phyloP scores from a whole-genome alignment of 2,113 vertebrate genomes.

The Scalopus aquaticus region DNA sequence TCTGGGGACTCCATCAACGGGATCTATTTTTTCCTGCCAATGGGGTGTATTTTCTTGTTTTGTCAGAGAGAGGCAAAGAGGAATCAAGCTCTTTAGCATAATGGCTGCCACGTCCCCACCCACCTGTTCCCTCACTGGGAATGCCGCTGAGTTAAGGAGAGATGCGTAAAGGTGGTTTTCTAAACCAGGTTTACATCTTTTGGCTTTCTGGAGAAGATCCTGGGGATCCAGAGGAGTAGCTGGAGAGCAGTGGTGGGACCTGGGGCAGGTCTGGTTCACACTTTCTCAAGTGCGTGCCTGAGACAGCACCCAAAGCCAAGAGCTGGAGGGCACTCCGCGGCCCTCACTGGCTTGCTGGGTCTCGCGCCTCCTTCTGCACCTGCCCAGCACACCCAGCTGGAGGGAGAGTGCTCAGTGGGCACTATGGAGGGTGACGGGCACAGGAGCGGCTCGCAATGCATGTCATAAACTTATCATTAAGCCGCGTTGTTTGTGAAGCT shows the following conservation, averaged over 20 bases:
- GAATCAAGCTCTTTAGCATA: neutral
- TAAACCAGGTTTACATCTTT: neutral
- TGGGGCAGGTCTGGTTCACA: rapidly evolving
- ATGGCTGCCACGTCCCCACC: neutral
- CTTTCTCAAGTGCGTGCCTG: rapidly evolving
- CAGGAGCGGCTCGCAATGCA: neutral
- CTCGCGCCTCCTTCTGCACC: neutral
- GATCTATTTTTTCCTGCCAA: neutral
- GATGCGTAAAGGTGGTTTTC: neutral
- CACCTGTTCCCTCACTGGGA: too few relatives aligned
- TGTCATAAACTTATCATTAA: neutral
- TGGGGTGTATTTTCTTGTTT: neutral
- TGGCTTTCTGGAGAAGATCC: neutral
- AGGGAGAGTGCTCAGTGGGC: rapidly evolving
- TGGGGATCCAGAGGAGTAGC: neutral
- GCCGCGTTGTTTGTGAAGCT: neutral
- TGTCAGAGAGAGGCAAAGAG: neutral
- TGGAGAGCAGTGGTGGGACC: too few relatives aligned
- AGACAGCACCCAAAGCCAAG: neutral
- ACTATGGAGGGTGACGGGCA: rapidly evolving
- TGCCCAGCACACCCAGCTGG: rapidly evolving
- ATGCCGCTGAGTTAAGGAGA: neutral
- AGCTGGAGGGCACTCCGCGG: neutral
- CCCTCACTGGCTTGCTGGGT: neutral
- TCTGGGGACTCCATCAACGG: too few relatives aligned